Percentiles rank a stretch among this genome's conserved stretches.
Evolutionary conservation across 1,140 invertebrate species (phyloP).

Genomic region (Alviniconcha marisindica): DNA sequence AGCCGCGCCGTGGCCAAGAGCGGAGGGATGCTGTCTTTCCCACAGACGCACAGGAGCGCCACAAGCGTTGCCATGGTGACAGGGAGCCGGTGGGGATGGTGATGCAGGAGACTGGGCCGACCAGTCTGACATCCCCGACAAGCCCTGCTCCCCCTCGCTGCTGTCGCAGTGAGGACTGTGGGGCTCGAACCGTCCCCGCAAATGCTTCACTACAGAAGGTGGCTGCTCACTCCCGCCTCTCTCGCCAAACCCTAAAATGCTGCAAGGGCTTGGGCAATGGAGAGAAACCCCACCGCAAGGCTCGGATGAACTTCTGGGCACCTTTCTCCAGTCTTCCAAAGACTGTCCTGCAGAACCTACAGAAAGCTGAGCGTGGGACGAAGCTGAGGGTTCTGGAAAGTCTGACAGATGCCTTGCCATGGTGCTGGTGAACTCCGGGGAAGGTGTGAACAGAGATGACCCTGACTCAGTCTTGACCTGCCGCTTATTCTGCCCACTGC

Average conservation of each 20-base stretch:
- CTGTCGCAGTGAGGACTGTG: neutral
- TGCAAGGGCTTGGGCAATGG: neutral
- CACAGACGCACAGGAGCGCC: neutral
- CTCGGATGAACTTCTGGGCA: neutral
- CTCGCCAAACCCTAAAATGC: neutral
- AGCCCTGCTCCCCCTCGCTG: conserved; percentile 10
- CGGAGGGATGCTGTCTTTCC: neutral
- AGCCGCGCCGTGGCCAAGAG: too few relatives aligned
- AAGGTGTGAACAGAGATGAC: neutral
- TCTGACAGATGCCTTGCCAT: neutral
- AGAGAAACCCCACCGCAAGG: neutral
- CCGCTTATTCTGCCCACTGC: conserved; percentile 32
- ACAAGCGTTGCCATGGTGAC: neutral
- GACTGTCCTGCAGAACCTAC: neutral
- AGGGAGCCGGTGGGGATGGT: neutral
- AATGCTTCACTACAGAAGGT: conserved; percentile 53
- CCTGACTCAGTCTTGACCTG: conserved; percentile 24
- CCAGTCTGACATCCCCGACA: neutral
- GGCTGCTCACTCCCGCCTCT: conserved; percentile 25
- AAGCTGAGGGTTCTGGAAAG: neutral
- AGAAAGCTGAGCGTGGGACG: neutral
- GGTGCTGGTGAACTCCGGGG: neutral
- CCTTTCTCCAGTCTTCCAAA: too few relatives aligned
- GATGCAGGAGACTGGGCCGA: neutral
- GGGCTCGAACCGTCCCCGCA: conserved; percentile 62